Evolutionary conservation across 1,140 invertebrate genomes (phyloP), one percentile per base, ranked within the genome.

Genomic region (Drosophila novamexicana): DNA sequence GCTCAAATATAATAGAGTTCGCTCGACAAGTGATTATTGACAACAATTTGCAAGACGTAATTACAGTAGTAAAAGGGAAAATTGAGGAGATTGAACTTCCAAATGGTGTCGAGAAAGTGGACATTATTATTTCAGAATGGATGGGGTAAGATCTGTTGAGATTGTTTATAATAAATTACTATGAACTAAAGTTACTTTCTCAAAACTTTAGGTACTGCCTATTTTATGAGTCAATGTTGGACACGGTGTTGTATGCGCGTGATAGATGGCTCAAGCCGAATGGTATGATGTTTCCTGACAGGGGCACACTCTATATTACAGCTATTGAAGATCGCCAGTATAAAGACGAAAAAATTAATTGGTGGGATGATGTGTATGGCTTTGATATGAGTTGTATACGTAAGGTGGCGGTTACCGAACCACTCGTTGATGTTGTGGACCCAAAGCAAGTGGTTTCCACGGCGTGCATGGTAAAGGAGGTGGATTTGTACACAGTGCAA

Each of bases 81-180:
- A 96, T 97, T 1, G 96, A 97, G 90, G 96, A 97, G 92, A 95
- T 97, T 34, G 94, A 94, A 53, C 86, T 97, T 39, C 96, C 96
- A 1, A 93, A 95, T 80, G 95, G 95, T 9, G 95, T 97, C 67
- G 95, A 97, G 14, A 95, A 96, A 82, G 98, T 99, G 18, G 99
- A 99, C 91, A 99, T 99, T 36, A 99, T 99, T 74, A 99, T 99
- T 82, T 99, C 98, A 0, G 99, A 99, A 93, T 99, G 99, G 99
- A 99, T 99, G 99, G 99, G 99, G 52, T 95, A 94, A 32, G 22
- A 22, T 22, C 22, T 22, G 22, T 22, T 22, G 8, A 7, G 6
- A 37, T 32, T 7, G 6, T 6, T 29, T n/a, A 10, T 32, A n/a
- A 9, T 9, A 22, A 42, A 14, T 18, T 34, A 40, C 1, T 37